Base-by-base conservation (phyloP, 1,140 invertebrate species). In the Dreissena polymorpha region DNA sequence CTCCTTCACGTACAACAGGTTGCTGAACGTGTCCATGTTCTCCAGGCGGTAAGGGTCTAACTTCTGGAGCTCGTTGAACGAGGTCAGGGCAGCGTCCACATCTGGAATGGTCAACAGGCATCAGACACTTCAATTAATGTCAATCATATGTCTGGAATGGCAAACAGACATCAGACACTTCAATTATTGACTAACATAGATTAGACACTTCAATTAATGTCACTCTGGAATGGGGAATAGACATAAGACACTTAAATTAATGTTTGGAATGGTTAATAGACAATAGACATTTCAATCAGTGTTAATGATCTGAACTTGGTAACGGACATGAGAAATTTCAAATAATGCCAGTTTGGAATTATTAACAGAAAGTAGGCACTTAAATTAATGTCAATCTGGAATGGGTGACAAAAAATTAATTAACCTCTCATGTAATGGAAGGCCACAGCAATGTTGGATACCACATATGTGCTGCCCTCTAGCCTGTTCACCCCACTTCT, bases 11-110 rank as follows among this genome's bases (percentile, higher is more conserved):
- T 98, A 99, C 10, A 99, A 93, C 64, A 99, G 93, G 94, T 99
- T 99, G n/a, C 98, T 99, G 92, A 97, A 99, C 0, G 96, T 97
- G 93, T 99, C 98, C 95, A 99, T 96, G 91, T 98, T 97, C 89
- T 99, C 98, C 39, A 99, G 92, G 74, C 98, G 95, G 91, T 96
- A 98, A 0, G 98, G 98, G 95, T 99, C 98, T 87, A 95, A 94
- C 89, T 96, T 95, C 84, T 96, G 95, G 21, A 99, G 94, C 67
- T 95, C 94, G 91, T 96, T 95, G 90, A 98, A 99, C 72, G 96
- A 95, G 80, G 95, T 94, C 83, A 99, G 96, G 0, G 98, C 97
- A 74, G 96, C 95, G 89, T 98, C 97, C 27, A 98, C 96, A 94
- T 98, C 97, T 98, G 90, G 83, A 95, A 94, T 87, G 73, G 69